Evolutionary conservation across 2,888 invertebrate genomes (phyloP), one percentile per base, ranked within the genome.

Genomic region (Plutella xylostella): DNA sequence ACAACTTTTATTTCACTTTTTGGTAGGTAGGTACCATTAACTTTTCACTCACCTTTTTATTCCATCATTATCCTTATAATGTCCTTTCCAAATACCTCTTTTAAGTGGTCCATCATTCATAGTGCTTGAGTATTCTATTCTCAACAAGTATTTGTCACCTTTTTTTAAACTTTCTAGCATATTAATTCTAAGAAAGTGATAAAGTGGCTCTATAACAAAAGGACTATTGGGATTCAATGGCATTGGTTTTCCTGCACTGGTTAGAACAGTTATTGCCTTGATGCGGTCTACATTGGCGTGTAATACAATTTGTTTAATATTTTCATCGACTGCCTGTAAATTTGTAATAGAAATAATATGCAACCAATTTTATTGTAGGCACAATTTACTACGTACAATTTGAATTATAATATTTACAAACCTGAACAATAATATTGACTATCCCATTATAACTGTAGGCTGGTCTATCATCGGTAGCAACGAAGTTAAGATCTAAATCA

Each of bases 21-120:
- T 6, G 22, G 5, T 22, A 22, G 22, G 22, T 22, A 22, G 5
- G 6, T 22, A 31, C 9, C 25, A 25, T 25, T 25, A 25, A 11
- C 25, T 11, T 11, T 12, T 1, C 37, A 51, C 52, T 19, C 51
- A 80, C 82, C 74, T 72, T 57, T 76, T 75, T 17, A 50, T 53
- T 1, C 70, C 71, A 47, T 68, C 51, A 1, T 53, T 61, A 51
- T 83, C 82, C 5, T 44, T 63, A 37, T 83, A 83, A 65, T 71
- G 72, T 34, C 82, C 82, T 49, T 66, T 67, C 83, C 83, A 83
- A 42, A 83, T 74, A 21, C 82, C 82, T 53, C 83, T 63, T 42
- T 73, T 77, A 72, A 83, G 70, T 0, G 82, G 82, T 1, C 83
- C 83, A 28, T 72, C 78, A 48, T 83, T 83, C 86, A 88, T 85